phyloP scores from a whole-genome alignment of 2,888 invertebrate species.

The Trissolcus japonicus region DNA sequence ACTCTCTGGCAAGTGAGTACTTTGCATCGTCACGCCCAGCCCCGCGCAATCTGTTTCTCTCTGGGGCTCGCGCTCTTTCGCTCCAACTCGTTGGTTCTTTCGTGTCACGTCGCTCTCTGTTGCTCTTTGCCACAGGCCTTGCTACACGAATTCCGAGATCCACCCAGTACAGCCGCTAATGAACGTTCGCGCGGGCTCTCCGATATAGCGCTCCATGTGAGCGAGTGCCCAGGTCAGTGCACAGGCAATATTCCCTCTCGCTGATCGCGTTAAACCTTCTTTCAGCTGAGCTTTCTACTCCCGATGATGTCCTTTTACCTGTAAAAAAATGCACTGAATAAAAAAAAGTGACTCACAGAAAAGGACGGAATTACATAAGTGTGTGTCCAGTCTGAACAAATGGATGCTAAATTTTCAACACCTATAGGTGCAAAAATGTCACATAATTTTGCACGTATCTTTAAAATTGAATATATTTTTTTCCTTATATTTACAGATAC shows the following conservation, averaged over 20 bases:
- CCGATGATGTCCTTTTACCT: constrained; percentile 45
- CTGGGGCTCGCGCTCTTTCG: constrained; percentile 30
- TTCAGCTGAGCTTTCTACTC: constrained; percentile 61
- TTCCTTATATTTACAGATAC: too few relatives aligned
- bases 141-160: constrained; percentile 68
- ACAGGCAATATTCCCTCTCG: constrained; percentile 64
- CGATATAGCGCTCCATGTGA: constrained; percentile 55
- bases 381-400: background rate
- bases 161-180: constrained; percentile 69
- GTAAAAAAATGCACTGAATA: constrained; percentile 46
- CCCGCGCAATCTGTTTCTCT: constrained; percentile 49
- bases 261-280: constrained; percentile 69
- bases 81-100: constrained; percentile 45
- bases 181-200: constrained; percentile 67
- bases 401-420: background rate
- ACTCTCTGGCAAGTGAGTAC: constrained; percentile 67
- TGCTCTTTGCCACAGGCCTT: constrained; percentile 54
- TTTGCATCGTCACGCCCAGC: constrained; percentile 58
- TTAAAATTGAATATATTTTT: too few relatives aligned
- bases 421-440: too few relatives aligned
- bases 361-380: background rate
- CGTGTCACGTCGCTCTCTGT: constrained; percentile 27
- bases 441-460: too few relatives aligned
- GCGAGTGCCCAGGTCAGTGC: constrained; percentile 64
- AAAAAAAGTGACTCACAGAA: constrained; percentile 11